These are phyloP conservation scores for Pterois miles DNA, from an alignment of 2,797 vertebrate species.

Conservation along the genomic window DNA sequence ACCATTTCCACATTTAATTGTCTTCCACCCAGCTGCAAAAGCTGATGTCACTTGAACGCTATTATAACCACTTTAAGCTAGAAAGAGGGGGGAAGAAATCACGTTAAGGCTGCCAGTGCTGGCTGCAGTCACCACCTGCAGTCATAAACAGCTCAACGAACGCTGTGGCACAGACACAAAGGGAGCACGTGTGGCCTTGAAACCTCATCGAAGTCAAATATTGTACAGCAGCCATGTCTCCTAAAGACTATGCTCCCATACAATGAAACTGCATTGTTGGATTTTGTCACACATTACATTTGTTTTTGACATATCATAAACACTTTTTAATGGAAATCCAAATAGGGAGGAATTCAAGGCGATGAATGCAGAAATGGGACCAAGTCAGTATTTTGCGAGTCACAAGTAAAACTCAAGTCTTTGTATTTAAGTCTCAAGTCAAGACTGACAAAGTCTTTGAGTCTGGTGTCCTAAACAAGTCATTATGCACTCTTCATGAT, in stretches of 20 bases:
- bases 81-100: conserved; percentile 16
- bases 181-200: background rate
- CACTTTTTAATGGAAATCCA: too few species aligned
- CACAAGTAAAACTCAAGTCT: too few species aligned
- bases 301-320: background rate
- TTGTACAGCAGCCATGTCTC: background rate
- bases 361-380: too few species aligned
- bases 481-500: too few species aligned
- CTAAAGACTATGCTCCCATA: background rate
- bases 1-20: conserved; percentile 70
- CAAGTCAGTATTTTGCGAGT: too few species aligned
- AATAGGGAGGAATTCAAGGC: too few species aligned
- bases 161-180: conserved; percentile 31
- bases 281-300: background rate
- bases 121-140: conserved; percentile 64
- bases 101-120: conserved; percentile 38
- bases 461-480: too few species aligned
- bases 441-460: too few species aligned
- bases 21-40: conserved; percentile 77
- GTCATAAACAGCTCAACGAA: conserved; percentile 59
- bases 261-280: background rate
- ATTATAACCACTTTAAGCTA: conserved; percentile 68
- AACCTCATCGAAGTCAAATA: conserved; percentile 38
- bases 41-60: conserved; percentile 79
- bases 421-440: too few species aligned